Conservation (phyloP, 1,140 invertebrate species). For the Achatina immaculata region DNA sequence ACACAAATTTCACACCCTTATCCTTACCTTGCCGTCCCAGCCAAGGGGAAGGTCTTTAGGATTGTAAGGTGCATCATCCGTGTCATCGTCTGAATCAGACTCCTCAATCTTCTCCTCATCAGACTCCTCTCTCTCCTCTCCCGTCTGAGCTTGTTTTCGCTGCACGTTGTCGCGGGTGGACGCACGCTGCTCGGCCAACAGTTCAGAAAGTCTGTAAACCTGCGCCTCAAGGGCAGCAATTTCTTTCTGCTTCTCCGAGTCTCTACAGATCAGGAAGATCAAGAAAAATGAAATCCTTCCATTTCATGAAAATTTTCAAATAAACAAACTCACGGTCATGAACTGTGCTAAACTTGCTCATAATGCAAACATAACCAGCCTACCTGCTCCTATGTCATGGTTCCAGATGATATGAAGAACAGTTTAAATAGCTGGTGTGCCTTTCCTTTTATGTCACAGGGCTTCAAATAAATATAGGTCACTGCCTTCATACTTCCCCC, state of each 20-base stretch:
- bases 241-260: slow-evolving; percentile 72
- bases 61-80: slow-evolving; percentile 97
- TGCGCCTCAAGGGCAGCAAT: slow-evolving; percentile 89
- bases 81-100: slow-evolving; percentile 79
- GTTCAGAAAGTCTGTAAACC: slow-evolving; percentile 86
- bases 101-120: slow-evolving; percentile 90
- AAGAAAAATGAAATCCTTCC: not conserved
- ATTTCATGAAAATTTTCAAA: not conserved
- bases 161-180: slow-evolving; percentile 98
- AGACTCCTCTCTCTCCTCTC: slow-evolving; percentile 76
- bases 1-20: not conserved
- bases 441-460: too few relatives aligned
- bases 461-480: too few relatives aligned
- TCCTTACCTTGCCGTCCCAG: slow-evolving; percentile 95
- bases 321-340: too few relatives aligned
- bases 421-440: too few relatives aligned
- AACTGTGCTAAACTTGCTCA: too few relatives aligned
- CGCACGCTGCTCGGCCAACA: slow-evolving; percentile 79
- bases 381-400: too few relatives aligned
- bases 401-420: too few relatives aligned
- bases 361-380: too few relatives aligned
- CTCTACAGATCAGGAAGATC: slow-evolving; percentile 43
- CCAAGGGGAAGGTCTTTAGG: slow-evolving; percentile 98
- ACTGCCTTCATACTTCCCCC: too few relatives aligned
- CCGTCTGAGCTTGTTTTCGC: slow-evolving; percentile 95